Base-by-base conservation (phyloP, 2,888 invertebrate genomes). In the Eristalinus sepulchralis region DNA sequence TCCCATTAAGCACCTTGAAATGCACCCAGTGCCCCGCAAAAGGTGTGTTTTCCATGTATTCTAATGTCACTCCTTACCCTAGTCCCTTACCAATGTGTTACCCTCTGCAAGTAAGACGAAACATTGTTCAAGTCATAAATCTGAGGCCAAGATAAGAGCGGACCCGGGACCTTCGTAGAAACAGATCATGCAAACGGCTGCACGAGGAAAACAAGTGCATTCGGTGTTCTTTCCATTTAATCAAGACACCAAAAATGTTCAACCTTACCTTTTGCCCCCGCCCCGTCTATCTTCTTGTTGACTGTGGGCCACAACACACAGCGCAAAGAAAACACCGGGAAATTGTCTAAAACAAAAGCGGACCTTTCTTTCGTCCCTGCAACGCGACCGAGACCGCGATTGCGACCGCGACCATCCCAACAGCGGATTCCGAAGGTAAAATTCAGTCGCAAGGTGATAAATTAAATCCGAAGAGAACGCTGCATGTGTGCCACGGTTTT, bases 391-490 rank as follows among this genome's bases (percentile, higher is more conserved):
- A 27, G 27, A 27, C 27, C 27, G 27, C 27, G 27, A 27, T 5
- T 27, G 27, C 27, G n/a, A n/a, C n/a, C 39, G 39, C 39, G 39
- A n/a, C 39, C 5, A n/a, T 39, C 39, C 39, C 39, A n/a, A 13
- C 36, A 39, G 1, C 39, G 17, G 31, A 39, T 27, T 63, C 71
- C 33, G 47, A 71, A 71, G 71, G 70, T 76, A 33, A 82, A 76
- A 76, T 66, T 66, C 17, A 70, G 33, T 33, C 47, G 59, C 70
- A 53, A 66, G 59, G 82, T 82, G 71, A 82, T 82, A 82, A 76
- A 82, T 82, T 77, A 66, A 66, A 76, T 53, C 57, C 64, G 62
- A 76, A 70, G 34, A 63, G 64, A 76, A 76, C 59, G 17, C 64
- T 71, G 8, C 39, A 70, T 76, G 75, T 36, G 53, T 27, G 53